Evolutionary conservation across 1,140 invertebrate species (phyloP).

Genomic region (Patella vulgata): DNA sequence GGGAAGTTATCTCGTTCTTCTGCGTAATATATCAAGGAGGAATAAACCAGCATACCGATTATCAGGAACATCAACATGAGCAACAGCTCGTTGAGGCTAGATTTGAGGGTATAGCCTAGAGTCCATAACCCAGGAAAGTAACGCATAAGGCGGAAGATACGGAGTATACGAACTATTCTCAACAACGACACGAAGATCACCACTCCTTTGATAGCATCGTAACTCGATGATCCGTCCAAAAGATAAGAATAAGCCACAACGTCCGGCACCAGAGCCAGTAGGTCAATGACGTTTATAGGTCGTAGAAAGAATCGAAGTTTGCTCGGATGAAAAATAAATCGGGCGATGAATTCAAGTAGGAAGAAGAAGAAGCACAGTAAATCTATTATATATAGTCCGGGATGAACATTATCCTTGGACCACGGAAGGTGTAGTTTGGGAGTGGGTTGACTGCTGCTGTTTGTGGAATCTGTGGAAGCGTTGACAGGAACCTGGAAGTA

Average conservation of each 20-base stretch:
- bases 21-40: too few species aligned
- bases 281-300: slow-evolving; percentile 88
- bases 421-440: too few species aligned
- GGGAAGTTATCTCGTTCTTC: slow-evolving; percentile 29
- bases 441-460: not conserved
- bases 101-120: slow-evolving; percentile 95
- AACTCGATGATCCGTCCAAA: too few species aligned
- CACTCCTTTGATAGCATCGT: too few species aligned
- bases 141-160: slow-evolving; percentile 33
- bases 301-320: slow-evolving; percentile 58
- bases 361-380: slow-evolving; percentile 66
- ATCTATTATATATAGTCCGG: slow-evolving; percentile 33
- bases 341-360: slow-evolving; percentile 63
- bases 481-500: slow-evolving; percentile 19
- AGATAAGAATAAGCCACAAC: too few species aligned
- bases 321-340: slow-evolving; percentile 62
- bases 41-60: slow-evolving; percentile 98
- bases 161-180: slow-evolving; percentile 32
- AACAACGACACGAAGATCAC: too few species aligned
- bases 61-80: slow-evolving; percentile 97
- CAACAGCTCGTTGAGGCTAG: slow-evolving; percentile 97
- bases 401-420: slow-evolving; percentile 24
- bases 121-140: slow-evolving; percentile 97
- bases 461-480: too few species aligned
- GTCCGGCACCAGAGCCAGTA: slow-evolving; percentile 65